phyloP scores from a whole-genome alignment of 2,888 invertebrate genomes.

The Pedicia rivosa region DNA sequence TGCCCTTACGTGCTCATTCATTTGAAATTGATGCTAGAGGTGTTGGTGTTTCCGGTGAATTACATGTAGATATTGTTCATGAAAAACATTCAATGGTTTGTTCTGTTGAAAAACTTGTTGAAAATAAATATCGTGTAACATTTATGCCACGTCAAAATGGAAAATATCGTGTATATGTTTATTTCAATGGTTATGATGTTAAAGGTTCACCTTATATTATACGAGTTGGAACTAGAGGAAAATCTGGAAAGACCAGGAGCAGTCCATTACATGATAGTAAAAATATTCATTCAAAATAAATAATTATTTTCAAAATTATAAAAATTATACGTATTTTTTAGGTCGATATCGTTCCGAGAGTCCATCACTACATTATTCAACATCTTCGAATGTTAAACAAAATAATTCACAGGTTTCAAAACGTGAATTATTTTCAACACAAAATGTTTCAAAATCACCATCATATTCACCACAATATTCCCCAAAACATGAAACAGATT shows the following conservation, averaged over 20 bases:
- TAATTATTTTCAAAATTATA: neutral
- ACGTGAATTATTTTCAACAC: slow-evolving; percentile 8
- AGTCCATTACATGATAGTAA: slow-evolving; percentile 39
- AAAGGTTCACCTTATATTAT: slow-evolving; percentile 76
- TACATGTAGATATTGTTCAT: slow-evolving; percentile 80
- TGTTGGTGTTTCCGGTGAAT: slow-evolving; percentile 72
- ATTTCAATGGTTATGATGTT: slow-evolving; percentile 81
- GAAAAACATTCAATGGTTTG: slow-evolving; percentile 73
- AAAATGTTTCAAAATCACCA: slow-evolving; percentile 14
- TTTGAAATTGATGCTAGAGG: slow-evolving; percentile 60
- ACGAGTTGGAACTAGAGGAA: slow-evolving; percentile 60
- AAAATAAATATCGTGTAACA: slow-evolving; percentile 59
- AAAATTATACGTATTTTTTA: too few species aligned
- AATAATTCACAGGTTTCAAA: slow-evolving; percentile 23
- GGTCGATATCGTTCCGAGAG: slow-evolving; percentile 29
- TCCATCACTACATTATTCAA: slow-evolving; percentile 30
- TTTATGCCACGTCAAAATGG: slow-evolving; percentile 65
- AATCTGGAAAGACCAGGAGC: slow-evolving; percentile 35
- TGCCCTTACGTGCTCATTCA: slow-evolving; percentile 75
- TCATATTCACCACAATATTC: slow-evolving; percentile 30
- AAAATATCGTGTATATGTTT: slow-evolving; percentile 72
- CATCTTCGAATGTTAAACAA: slow-evolving; percentile 23
- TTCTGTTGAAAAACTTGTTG: slow-evolving; percentile 63
- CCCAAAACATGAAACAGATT: slow-evolving; percentile 22
- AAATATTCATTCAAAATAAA: too few species aligned